phyloP scores from a whole-genome alignment of 2,888 invertebrate species.

The Apodemia duryi region DNA sequence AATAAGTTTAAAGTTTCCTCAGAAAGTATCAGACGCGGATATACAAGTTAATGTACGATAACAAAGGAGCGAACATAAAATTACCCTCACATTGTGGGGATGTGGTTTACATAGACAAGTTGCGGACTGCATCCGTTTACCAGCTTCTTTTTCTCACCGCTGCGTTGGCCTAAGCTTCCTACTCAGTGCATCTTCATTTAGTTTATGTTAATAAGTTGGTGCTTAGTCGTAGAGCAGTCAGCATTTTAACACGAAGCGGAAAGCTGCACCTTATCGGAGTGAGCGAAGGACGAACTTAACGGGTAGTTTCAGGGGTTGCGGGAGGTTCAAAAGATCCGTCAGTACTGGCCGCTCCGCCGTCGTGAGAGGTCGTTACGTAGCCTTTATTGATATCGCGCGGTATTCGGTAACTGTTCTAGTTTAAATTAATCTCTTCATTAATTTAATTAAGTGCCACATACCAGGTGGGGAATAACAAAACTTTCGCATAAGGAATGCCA shows the following conservation, averaged over 20 bases:
- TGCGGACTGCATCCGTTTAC: slow-evolving; percentile 18
- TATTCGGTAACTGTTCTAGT: slow-evolving; percentile 27
- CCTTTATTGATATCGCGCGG: slow-evolving; percentile 36
- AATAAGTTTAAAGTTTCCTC: background rate
- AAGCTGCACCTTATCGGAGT: slow-evolving; percentile 56
- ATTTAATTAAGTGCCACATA: slow-evolving; percentile 69
- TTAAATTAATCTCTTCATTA: slow-evolving; percentile 45
- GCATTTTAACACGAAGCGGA: slow-evolving; percentile 50
- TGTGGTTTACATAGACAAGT: background rate
- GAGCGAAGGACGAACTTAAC: slow-evolving; percentile 49
- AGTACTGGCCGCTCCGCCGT: slow-evolving; percentile 66
- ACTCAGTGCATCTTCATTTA: slow-evolving; percentile 61
- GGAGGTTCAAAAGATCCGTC: slow-evolving; percentile 49
- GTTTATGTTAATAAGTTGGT: slow-evolving; percentile 68
- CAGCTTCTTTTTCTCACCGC: slow-evolving; percentile 26
- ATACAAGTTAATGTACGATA: background rate
- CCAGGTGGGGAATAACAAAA: slow-evolving; percentile 47
- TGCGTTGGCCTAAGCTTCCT: slow-evolving; percentile 33
- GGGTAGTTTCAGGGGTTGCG: slow-evolving; percentile 53
- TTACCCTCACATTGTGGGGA: background rate
- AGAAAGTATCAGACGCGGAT: slow-evolving; percentile 5
- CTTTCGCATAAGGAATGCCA: slow-evolving; percentile 47
- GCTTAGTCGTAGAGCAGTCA: slow-evolving; percentile 55
- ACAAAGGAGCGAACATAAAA: slow-evolving; percentile 9
- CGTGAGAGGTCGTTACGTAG: slow-evolving; percentile 55